Base-by-base conservation (phyloP, 2,797 vertebrate species). In the Pelobates cultripes region DNA sequence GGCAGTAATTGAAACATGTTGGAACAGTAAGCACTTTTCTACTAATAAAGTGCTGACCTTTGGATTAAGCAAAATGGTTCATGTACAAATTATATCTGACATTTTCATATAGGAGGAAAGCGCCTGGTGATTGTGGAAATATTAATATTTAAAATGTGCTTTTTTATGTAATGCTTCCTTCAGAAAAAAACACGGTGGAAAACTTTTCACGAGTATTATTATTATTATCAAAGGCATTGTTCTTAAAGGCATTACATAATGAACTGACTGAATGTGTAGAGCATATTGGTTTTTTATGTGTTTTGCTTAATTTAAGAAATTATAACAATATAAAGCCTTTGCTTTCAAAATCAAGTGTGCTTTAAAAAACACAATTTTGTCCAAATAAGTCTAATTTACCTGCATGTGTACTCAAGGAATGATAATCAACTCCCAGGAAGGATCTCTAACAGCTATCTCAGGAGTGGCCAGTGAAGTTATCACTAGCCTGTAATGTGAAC, bases 101-200 rank as follows among this genome's bases (percentile, higher is more conserved):
- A 77, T 82, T 78, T 28, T 77, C 10, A 72, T 17, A 81, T 81
- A 72, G 60, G 43, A 77, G 72, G 72, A 53, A 77, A 82, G 66
- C 75, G 77, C 75, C 80, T 82, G 80, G 80, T 82, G 80, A 77
- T 73, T 44, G 47, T 82, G 43, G 51, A 77, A 81, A 77, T 72
- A 82, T 82, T 60, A 73, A 82, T 76, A 77, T 82, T 77, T 82
- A 77, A 82, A 82, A 73, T 57, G 70, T 78, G 61, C 28, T 28
- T 67, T 77, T 77, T 82, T 47, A 82, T 82, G 73, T 75, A 75
- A 43, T 66, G 43, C 68, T 60, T n/a, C 47, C 69, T 60, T 67
- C 61, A 51, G 14, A 77, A 61, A 64, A 67, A 82, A 77, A 17
- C 47, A 72, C 42, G 53, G n/a, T 76, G 60, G 42, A 77, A 64